Evolutionary conservation across 2,113 vertebrate genomes (phyloP).

Genomic region (Oncorhynchus gorbuscha): DNA sequence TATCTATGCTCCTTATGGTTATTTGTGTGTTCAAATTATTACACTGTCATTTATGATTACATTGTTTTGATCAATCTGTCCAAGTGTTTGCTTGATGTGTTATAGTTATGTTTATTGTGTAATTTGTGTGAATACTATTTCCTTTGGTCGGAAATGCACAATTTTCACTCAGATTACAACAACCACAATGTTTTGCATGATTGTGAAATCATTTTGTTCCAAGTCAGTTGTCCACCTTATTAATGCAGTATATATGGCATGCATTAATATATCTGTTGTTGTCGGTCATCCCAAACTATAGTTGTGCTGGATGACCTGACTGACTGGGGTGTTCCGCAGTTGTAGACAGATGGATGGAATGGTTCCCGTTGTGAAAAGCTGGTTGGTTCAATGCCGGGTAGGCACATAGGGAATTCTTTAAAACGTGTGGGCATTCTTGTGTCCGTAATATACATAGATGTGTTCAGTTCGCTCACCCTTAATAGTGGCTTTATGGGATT

Average conservation of each 20-base stretch:
- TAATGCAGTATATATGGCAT: slow-evolving; percentile 57
- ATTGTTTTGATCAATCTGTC: slow-evolving; percentile 39
- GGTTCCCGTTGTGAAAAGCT: not conserved
- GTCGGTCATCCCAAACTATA: slow-evolving; percentile 41
- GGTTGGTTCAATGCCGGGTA: not conserved
- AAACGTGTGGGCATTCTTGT: not conserved
- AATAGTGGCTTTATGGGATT: not conserved
- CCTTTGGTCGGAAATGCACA: slow-evolving; percentile 66
- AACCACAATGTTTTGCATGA: slow-evolving; percentile 80
- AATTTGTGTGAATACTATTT: slow-evolving; percentile 52
- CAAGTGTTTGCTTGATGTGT: slow-evolving; percentile 44
- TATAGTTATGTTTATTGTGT: slow-evolving; percentile 43
- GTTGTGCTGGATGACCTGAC: slow-evolving; percentile 42
- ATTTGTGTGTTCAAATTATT: slow-evolving; percentile 38
- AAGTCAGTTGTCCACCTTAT: slow-evolving; percentile 52
- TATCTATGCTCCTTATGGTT: slow-evolving; percentile 25
- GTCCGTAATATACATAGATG: too few species aligned
- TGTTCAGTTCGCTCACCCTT: not conserved
- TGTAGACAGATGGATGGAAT: slow-evolving; percentile 10
- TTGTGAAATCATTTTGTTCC: slow-evolving; percentile 66
- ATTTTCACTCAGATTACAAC: slow-evolving; percentile 61
- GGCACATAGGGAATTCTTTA: not conserved
- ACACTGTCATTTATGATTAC: slow-evolving; percentile 39
- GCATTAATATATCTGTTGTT: slow-evolving; percentile 45
- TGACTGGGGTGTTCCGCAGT: slow-evolving; percentile 19